A percentile compares a stretch with the other conserved stretches of the same genome.
These are phyloP conservation scores for Loxodonta africana DNA, from an alignment of 2,113 vertebrate species.

Conservation along the genomic window DNA sequence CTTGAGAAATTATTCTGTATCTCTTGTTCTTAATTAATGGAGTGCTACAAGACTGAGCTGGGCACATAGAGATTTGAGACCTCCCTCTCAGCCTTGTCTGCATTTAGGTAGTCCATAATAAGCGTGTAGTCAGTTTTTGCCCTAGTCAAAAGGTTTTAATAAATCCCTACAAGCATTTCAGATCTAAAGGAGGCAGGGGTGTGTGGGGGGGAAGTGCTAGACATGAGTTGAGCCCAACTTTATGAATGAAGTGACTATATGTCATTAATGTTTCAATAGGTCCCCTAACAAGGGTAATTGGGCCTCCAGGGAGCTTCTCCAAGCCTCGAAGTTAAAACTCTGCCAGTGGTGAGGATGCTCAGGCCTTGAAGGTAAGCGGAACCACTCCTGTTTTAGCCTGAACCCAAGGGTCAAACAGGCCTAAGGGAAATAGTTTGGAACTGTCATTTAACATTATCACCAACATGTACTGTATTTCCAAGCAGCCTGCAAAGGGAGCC, in stretches of 20 bases:
- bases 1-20: conserved; percentile 46
- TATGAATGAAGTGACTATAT: conserved; percentile 79
- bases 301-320: not conserved
- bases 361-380: conserved; percentile 75
- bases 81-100: conserved; percentile 57
- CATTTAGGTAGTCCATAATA: conserved; percentile 75
- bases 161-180: conserved; percentile 76
- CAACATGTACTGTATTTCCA: conserved; percentile 81
- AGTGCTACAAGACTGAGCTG: conserved; percentile 11
- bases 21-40: conserved; percentile 61
- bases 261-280: conserved; percentile 60
- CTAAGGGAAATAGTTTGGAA: conserved; percentile 64
- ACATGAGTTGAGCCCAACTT: conserved; percentile 40
- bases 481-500: conserved; percentile 63
- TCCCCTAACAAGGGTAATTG: conserved; percentile 52
- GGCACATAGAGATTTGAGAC: not conserved
- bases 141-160: conserved; percentile 78
- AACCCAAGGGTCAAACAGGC: conserved; percentile 72
- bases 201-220: conserved; percentile 53
- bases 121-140: conserved; percentile 72
- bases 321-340: conserved; percentile 58
- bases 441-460: conserved; percentile 87
- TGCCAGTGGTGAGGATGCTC: conserved; percentile 63
- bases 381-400: conserved; percentile 79
- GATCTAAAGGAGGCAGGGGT: conserved; percentile 67